Base-by-base conservation (phyloP, 1,140 invertebrate species). In the Vanessa tameamea region DNA sequence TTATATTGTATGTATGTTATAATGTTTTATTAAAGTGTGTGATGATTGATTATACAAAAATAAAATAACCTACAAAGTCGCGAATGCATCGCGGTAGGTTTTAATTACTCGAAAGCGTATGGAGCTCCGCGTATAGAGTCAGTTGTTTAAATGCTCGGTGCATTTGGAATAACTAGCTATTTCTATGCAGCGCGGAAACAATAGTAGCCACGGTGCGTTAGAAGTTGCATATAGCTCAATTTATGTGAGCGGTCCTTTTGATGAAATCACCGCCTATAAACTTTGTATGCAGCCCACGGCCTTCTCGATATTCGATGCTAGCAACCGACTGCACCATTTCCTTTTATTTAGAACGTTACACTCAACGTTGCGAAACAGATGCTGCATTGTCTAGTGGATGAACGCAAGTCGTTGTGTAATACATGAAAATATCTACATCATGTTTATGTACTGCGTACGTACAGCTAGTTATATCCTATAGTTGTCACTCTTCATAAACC, bases 201-300 rank as follows among this genome's bases (percentile, higher is more conserved):
- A 89, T 89, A 78, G 88, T 74, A 78, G 74, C 75, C 66, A 82
- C 81, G 85, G 78, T 50, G 51, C 81, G 83, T 87, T 85, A 88
- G 85, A 83, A 86, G 83, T 87, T 84, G 81, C 83, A 86, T 84
- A 85, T 82, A 84, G 80, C 79, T 77, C 80, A 82, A 85, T 88
- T 89, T 86, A 87, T 86, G 85, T 82, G 82, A 83, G 87, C 90
- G 89, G 90, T 86, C 80, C 83, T 79, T 91, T 92, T 92, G 90
- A 92, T 92, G 90, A 91, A 85, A 90, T 92, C 89, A 90, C 76
- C 85, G 84, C 57, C 76, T 59, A 82, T 86, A 83, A 67, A 89
- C 85, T 90, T 89, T 88, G 89, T 91, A 91, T 92, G 87, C 89
- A 78, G 85, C 82, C 76, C 72, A 78, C 86, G 83, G 84, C 87